phyloP scores from a whole-genome alignment of 2,888 invertebrate genomes.

The Hoplodrina blanda region DNA sequence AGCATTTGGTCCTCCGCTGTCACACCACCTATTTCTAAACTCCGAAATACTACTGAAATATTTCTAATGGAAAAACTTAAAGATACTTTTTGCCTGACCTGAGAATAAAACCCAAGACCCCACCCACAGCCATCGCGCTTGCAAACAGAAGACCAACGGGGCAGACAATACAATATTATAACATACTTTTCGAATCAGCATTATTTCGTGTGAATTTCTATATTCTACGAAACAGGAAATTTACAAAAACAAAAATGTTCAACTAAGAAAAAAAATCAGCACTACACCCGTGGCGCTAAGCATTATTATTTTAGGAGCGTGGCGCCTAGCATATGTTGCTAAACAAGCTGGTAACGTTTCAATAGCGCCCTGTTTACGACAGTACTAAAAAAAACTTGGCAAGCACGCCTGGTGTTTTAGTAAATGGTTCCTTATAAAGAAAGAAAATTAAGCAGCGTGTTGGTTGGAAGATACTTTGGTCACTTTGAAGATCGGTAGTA shows the following conservation, averaged over 20 bases:
- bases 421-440: slow-evolving; percentile 56
- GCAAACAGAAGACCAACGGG: too few relatives aligned
- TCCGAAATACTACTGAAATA: too few relatives aligned
- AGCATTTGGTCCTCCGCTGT: too few relatives aligned
- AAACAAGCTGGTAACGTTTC: slow-evolving; percentile 75
- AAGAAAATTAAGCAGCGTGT: slow-evolving; percentile 39
- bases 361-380: slow-evolving; percentile 77
- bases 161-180: too few relatives aligned
- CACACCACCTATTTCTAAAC: too few relatives aligned
- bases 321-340: slow-evolving; percentile 87
- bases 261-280: slow-evolving; percentile 42
- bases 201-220: background rate
- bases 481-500: slow-evolving; percentile 45
- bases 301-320: slow-evolving; percentile 80
- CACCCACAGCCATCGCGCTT: too few relatives aligned
- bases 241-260: slow-evolving; percentile 30
- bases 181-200: background rate
- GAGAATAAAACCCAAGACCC: too few relatives aligned
- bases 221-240: slow-evolving; percentile 7
- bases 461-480: slow-evolving; percentile 28
- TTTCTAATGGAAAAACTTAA: too few relatives aligned
- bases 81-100: too few relatives aligned
- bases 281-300: slow-evolving; percentile 69
- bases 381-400: slow-evolving; percentile 64
- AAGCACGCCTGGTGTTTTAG: slow-evolving; percentile 47